Conservation (phyloP, 2,888 invertebrate species). For the Steinernema carpocapsae region DNA sequence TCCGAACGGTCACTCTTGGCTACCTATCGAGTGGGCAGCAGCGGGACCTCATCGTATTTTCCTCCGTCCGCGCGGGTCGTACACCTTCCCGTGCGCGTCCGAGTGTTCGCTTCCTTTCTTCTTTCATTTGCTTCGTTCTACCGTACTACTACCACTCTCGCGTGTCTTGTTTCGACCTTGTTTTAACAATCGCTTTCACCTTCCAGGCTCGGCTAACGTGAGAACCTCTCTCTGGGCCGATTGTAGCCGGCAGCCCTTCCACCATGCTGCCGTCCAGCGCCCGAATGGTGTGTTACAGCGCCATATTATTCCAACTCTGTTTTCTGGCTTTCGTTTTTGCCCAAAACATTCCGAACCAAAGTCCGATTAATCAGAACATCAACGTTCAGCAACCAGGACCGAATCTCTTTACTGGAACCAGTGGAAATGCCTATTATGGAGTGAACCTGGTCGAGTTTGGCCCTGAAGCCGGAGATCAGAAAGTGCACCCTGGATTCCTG, state of each 20-base stretch:
- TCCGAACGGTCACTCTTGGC: conserved; percentile 34
- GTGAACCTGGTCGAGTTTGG: conserved; percentile 66
- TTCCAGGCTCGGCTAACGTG: background rate
- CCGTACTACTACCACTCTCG: background rate
- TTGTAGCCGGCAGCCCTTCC: too few relatives aligned
- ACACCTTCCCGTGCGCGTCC: background rate
- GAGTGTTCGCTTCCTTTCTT: conserved; percentile 29
- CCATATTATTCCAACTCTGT: background rate
- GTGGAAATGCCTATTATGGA: conserved; percentile 64
- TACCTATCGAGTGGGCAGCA: conserved; percentile 25
- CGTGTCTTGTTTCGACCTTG: conserved; percentile 6
- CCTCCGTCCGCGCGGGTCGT: conserved; percentile 7
- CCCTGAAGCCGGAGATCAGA: conserved; percentile 63
- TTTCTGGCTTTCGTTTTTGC: background rate
- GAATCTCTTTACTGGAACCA: conserved; percentile 58
- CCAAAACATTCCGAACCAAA: conserved; percentile 2
- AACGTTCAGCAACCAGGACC: conserved; percentile 13
- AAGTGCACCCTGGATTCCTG: conserved; percentile 64
- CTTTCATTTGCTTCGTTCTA: background rate
- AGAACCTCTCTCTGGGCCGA: background rate
- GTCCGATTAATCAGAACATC: conserved; percentile 27
- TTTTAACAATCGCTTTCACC: background rate
- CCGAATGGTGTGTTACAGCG: background rate
- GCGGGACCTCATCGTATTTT: conserved; percentile 31
- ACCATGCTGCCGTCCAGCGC: conserved; percentile 25